These are phyloP conservation scores for Eupithecia tripunctaria DNA, from an alignment of 2,888 invertebrate species.

Conservation along the genomic window DNA sequence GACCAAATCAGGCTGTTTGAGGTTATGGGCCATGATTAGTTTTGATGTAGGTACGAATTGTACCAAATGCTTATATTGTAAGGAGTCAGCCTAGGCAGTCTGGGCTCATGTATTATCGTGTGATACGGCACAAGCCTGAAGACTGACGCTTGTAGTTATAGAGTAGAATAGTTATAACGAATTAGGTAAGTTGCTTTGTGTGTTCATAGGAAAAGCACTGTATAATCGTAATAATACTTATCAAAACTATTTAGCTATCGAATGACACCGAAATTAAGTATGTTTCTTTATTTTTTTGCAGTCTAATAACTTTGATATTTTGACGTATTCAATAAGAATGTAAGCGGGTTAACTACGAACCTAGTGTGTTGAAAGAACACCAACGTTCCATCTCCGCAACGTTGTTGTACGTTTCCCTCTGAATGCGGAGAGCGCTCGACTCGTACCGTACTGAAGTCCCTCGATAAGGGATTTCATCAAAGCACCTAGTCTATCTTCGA, in stretches of 20 bases:
- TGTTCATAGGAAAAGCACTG: slow-evolving; percentile 5
- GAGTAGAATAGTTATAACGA: slow-evolving; percentile 37
- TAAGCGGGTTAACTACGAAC: no score
- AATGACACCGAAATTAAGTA: neutral
- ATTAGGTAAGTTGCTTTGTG: neutral
- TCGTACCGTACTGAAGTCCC: no score
- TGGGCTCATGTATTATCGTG: slow-evolving; percentile 31
- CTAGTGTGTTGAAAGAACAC: no score
- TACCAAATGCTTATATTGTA: slow-evolving; percentile 14
- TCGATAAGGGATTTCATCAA: no score
- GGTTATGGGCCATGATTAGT: no score
- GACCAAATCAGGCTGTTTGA: no score
- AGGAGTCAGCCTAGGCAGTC: slow-evolving; percentile 26
- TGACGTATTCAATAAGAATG: no score
- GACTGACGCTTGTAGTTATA: slow-evolving; percentile 64
- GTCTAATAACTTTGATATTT: neutral
- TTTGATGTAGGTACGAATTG: neutral
- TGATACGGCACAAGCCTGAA: slow-evolving; percentile 60
- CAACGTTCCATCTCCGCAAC: no score
- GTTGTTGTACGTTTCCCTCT: no score
- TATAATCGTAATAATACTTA: neutral
- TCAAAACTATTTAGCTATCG: neutral
- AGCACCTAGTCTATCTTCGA: no score
- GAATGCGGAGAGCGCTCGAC: no score
- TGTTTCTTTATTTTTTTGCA: neutral